Percentiles rank a stretch among this genome's conserved stretches.
phyloP scores from a whole-genome alignment of 2,113 vertebrate species.

The Calidris pygmaea region DNA sequence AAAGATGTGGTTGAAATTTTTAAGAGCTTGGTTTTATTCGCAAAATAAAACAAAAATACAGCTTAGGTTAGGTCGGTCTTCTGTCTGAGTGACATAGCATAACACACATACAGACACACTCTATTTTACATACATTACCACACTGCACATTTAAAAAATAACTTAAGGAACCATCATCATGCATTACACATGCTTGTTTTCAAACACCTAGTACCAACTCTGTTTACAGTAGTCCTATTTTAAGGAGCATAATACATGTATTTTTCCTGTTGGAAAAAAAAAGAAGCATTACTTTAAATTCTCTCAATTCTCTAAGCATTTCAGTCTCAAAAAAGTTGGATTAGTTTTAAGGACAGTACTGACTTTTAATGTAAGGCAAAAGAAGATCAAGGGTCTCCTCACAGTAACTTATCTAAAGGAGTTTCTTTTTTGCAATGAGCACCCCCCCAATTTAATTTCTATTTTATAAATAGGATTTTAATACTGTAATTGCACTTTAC shows the following conservation, averaged over 20 bases:
- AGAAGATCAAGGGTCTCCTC: not conserved
- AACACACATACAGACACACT: not conserved
- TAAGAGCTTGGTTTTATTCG: conserved; percentile 70
- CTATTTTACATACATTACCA: not conserved
- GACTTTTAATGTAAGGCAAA: not conserved
- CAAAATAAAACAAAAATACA: conserved; percentile 54
- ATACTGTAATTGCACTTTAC: not conserved
- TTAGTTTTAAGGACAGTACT: not conserved
- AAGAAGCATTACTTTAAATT: not conserved
- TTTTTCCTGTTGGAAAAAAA: not conserved
- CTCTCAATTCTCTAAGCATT: not conserved
- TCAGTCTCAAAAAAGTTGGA: not conserved
- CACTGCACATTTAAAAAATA: not conserved
- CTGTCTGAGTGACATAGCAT: not conserved
- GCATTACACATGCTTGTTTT: not conserved
- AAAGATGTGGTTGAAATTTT: conserved; percentile 80
- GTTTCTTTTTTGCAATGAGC: not conserved
- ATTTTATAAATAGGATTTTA: not conserved
- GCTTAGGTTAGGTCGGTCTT: not conserved
- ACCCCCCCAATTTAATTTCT: not conserved
- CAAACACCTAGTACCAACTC: not conserved
- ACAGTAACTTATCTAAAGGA: not conserved
- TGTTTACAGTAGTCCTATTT: not conserved
- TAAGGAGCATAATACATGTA: not conserved
- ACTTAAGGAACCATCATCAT: not conserved